phyloP scores from a whole-genome alignment of 2,888 invertebrate species.

The Pyrgus malvae region DNA sequence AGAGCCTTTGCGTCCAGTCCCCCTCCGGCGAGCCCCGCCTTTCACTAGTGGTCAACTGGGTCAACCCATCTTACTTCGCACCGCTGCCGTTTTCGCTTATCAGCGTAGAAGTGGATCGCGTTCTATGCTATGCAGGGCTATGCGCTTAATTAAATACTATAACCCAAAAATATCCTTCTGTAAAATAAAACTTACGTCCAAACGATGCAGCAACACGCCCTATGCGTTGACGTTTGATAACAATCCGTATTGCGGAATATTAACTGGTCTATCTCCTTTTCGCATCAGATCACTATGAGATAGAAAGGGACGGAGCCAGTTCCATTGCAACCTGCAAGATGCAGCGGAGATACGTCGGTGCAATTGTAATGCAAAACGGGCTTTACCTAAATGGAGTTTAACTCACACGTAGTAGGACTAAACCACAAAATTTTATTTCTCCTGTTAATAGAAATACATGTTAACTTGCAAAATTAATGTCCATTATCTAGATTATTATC shows the following conservation, averaged over 20 bases:
- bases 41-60: too few species aligned
- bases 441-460: too few species aligned
- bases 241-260: constrained; percentile 32
- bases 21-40: too few species aligned
- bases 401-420: neutral
- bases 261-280: constrained; percentile 29
- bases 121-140: too few species aligned
- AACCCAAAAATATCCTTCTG: constrained; percentile 8
- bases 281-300: constrained; percentile 2
- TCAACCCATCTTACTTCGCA: too few species aligned
- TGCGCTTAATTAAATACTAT: too few species aligned
- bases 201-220: constrained; percentile 1
- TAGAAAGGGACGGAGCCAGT: constrained; percentile 14
- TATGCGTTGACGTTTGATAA: constrained; percentile 34
- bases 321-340: constrained; percentile 24
- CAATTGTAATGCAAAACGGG: constrained; percentile 44
- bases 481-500: too few species aligned
- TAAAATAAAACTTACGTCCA: constrained; percentile 9
- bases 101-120: too few species aligned
- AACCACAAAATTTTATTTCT: neutral
- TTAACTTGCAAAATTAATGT: too few species aligned
- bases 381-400: constrained; percentile 42
- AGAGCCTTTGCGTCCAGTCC: too few species aligned
- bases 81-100: too few species aligned
- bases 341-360: constrained; percentile 33